A percentile compares a stretch with the other conserved stretches of the same genome.
phyloP scores from a whole-genome alignment of 2,113 vertebrate species.

The Rutilus rutilus region DNA sequence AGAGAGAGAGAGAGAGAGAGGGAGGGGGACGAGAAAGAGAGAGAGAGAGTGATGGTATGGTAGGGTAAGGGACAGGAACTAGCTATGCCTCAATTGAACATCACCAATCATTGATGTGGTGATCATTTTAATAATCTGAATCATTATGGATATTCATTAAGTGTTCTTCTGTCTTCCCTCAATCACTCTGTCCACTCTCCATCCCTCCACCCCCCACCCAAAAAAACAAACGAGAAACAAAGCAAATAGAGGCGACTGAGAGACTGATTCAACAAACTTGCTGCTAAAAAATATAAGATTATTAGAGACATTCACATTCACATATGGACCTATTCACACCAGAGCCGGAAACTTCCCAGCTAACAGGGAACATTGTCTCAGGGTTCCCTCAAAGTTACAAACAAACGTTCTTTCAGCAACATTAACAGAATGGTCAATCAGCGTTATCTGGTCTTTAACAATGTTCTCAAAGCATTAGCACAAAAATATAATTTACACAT shows the following conservation, averaged over 20 bases:
- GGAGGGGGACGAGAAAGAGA: slow-evolving; percentile 22
- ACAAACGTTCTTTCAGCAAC: too few relatives aligned
- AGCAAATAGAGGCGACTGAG: neutral
- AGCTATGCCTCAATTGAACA: neutral
- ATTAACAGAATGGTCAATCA: too few relatives aligned
- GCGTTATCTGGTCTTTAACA: too few relatives aligned
- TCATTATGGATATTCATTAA: slow-evolving; percentile 9
- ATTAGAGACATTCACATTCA: neutral
- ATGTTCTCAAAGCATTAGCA: too few relatives aligned
- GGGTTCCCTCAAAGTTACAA: too few relatives aligned
- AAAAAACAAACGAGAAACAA: neutral
- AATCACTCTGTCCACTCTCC: slow-evolving; percentile 55
- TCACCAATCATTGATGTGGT: neutral
- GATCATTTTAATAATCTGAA: neutral
- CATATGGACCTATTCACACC: neutral
- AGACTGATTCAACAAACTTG: neutral
- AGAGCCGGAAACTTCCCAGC: neutral
- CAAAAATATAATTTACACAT: too few relatives aligned
- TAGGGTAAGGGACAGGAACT: slow-evolving; percentile 53
- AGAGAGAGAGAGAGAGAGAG: neutral
- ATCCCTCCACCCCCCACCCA: slow-evolving; percentile 51
- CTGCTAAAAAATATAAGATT: neutral
- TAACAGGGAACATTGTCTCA: too few relatives aligned
- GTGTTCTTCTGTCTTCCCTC: slow-evolving; percentile 40
- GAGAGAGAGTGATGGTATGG: slow-evolving; percentile 42